Evolutionary conservation across 53 echinoderm and acorn worm genomes (phyloP).

Genomic region (Stichopus horrens): DNA sequence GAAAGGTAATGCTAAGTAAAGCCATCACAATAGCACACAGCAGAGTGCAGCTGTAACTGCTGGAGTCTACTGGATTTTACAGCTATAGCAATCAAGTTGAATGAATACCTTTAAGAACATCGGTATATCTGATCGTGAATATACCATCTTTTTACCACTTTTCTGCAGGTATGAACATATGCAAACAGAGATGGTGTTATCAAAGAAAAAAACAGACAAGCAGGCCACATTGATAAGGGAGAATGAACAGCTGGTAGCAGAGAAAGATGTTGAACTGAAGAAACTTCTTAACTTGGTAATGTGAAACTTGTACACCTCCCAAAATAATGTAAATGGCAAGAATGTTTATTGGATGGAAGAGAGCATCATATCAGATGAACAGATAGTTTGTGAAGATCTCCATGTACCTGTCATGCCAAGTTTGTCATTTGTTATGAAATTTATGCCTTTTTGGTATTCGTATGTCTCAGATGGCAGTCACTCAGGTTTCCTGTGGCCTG

Average conservation of each 20-base stretch:
- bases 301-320: no score
- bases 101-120: no score
- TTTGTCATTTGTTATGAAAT: no score
- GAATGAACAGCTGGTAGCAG: constrained; percentile 59
- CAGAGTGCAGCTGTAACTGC: neutral
- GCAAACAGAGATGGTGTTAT: constrained; percentile 71
- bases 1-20: neutral
- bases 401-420: no score
- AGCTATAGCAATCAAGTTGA: no score
- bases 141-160: neutral
- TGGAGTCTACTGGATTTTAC: neutral
- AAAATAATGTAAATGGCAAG: no score
- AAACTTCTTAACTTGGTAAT: constrained; percentile 69
- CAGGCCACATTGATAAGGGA: constrained; percentile 62
- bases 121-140: neutral
- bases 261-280: constrained; percentile 64
- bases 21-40: neutral
- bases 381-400: no score
- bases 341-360: no score
- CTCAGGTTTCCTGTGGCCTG: no score
- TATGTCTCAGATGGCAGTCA: no score
- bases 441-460: no score
- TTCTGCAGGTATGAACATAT: constrained; percentile 72
- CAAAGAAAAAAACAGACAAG: constrained; percentile 57
- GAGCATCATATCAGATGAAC: no score